Base-by-base conservation (phyloP, 2,888 invertebrate genomes). In the Eueremaeus valkanovi region DNA sequence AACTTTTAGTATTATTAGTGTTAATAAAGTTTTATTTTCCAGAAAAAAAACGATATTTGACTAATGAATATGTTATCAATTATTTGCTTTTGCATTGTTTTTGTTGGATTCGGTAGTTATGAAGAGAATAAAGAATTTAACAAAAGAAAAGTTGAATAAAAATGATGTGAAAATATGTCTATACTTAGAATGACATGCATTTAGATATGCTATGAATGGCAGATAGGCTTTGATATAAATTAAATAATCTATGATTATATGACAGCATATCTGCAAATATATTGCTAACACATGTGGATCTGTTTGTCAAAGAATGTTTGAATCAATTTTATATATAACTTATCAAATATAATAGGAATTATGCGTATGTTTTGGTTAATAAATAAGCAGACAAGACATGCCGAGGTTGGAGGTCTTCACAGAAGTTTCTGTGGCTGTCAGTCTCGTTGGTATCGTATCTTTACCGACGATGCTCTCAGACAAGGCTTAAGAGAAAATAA, bases 221-320 rank as follows among this genome's bases (percentile, higher is more conserved):
- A 51, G 51, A 51, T 21, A 51, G 45, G 51, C 51, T 51, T 21
- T 51, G 51, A 33, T 61, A 61, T 61, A 29, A 61, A 33, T 61
- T 61, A 31, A 61, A 61, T 61, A 61, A 61, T 61, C 61, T 61
- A 29, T 61, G 61, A 61, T 31, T 61, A 61, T 61, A 61, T 61
- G 61, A 61, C 61, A 61, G 33, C 61, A 61, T 24, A 61, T n/a
- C 51, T n/a, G 36, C 36, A 36, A 36, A 51, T n/a, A 21, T 5
- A 61, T 31, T 61, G 16, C 33, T 18, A 61, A 33, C 31, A 31
- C 33, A 31, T 61, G 61, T 61, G 31, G 33, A 61, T 31, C 61
- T 61, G 61, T 61, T 33, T 31, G 61, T 61, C 33, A 31, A 13
- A 13, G 5, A 24, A 61, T 58, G 18, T 61, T 29, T 6, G 24